These are phyloP conservation scores for Prunella strophiata DNA, from an alignment of 2,797 vertebrate species.

Conservation along the genomic window DNA sequence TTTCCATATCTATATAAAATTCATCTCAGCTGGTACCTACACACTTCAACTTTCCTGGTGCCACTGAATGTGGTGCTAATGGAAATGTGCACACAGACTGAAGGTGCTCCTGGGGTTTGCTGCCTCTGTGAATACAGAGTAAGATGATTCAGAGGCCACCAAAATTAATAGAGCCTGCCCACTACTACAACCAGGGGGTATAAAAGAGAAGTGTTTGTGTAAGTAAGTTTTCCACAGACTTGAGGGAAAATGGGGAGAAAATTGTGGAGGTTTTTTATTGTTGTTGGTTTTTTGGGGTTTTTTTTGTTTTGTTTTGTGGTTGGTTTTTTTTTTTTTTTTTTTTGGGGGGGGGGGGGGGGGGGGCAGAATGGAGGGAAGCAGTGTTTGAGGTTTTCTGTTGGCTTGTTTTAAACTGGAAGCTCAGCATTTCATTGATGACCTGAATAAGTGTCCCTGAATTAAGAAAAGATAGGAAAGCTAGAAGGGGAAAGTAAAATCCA, in stretches of 20 bases:
- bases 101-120: background rate
- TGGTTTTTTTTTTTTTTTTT: background rate
- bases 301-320: no score
- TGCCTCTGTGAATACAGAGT: background rate
- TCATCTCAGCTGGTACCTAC: background rate
- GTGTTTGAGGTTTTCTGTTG: background rate
- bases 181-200: background rate
- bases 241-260: background rate
- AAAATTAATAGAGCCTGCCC: background rate
- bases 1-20: background rate
- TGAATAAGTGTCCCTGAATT: background rate
- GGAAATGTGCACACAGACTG: rapidly evolving
- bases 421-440: background rate
- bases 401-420: background rate
- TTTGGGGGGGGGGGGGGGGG: background rate
- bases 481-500: background rate
- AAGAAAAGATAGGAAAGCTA: background rate
- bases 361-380: rapidly evolving
- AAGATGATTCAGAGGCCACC: background rate
- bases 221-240: background rate
- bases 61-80: background rate
- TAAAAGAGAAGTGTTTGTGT: background rate
- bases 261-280: background rate
- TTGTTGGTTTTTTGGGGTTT: no score
- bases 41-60: background rate